Base-by-base conservation (phyloP, 2,797 vertebrate species). In the Sciaenops ocellatus region DNA sequence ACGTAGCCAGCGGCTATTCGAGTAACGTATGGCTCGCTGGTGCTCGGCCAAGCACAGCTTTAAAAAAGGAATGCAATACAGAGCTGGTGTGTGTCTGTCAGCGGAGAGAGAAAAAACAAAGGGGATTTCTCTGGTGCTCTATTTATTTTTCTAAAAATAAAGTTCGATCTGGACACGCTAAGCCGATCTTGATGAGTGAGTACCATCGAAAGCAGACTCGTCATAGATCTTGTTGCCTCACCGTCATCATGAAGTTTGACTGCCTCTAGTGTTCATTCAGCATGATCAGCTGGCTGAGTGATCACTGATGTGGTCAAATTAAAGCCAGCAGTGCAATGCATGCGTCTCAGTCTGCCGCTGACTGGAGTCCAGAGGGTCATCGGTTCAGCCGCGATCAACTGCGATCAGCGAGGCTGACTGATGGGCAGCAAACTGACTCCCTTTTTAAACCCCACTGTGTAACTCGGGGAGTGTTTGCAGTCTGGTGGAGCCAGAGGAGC, bases 381-480 rank as follows among this genome's bases (percentile, higher is more conserved):
- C 15, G 38, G 26, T 44, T 34, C 24, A 4, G 41, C 51, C 2
- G 18, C 6, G 50, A 24, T 74, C 24, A 24, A 26, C 50, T 13
- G 5, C 66, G 9, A 47, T 12, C 61, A 2, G n/a, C 22, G 61
- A 8, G 17, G 16, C 26, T 16, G 66, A 44, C 22, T 24, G 75
- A 57, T 3, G 44, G 56, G 30, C 41, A 73, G 47, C 41, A 51
- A 64, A 78, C 51, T 3, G 73, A 66, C 76, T 75, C 34, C 30
- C n/a, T 30, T 5, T 73, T 57, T 55, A 38, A 82, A 55, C 46
- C 83, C 73, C 56, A 22, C 55, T 57, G 70, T 67, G 73, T 20
- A 26, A 41, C 41, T 71, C 44, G 18, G 64, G 34, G 30, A 73
- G 46, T 60, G 55, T 55, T 67, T 50, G 50, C 71, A 81, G 82